Evolutionary conservation across 2,888 invertebrate species (phyloP), one percentile per base, ranked within the genome.

Genomic region (Argyra leucocephala): DNA sequence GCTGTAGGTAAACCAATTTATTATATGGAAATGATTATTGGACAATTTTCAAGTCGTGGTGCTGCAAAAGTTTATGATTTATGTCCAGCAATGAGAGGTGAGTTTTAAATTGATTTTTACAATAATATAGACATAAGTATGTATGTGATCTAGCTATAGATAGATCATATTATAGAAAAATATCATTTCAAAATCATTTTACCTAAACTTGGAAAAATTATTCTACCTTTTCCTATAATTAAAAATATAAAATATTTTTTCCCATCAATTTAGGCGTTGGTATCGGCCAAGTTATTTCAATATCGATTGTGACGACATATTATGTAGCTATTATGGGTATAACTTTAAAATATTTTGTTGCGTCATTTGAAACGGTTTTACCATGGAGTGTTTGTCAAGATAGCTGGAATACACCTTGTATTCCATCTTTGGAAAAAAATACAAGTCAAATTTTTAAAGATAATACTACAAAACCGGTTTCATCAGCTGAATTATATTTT

Each of bases 11-110:
- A 86, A 70, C 88, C 88, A 1, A 81, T 90, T 71, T 89, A 90
- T 74, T 88, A 87, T 73, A 77, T 90, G 78, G 90, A 90, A 78
- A 85, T 88, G 80, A 80, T 86, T 7, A 78, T 90, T 61, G 90
- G 90, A 2, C 90, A 90, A 76, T 90, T 89, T 75, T 84, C 85
- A 31, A 86, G 86, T 69, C 82, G 83, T 69, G 89, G 89, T 15
- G 86, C 86, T 66, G 85, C 88, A 21, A 86, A 86, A 72, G 84
- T 87, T 22, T 83, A 79, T 72, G 88, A 88, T 70, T 79, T 88
- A 70, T 83, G 84, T 15, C 89, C 89, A 5, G 83, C 87, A 0
- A 83, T 89, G 76, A 87, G 85, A 84, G 89, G 89, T 88, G 74
- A 75, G 74, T 69, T 21, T 24, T 12, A 26, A 10, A 22, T 24